Evolutionary conservation across 2,113 vertebrate species (phyloP).

Genomic region (Gasterosteus nipponicus): DNA sequence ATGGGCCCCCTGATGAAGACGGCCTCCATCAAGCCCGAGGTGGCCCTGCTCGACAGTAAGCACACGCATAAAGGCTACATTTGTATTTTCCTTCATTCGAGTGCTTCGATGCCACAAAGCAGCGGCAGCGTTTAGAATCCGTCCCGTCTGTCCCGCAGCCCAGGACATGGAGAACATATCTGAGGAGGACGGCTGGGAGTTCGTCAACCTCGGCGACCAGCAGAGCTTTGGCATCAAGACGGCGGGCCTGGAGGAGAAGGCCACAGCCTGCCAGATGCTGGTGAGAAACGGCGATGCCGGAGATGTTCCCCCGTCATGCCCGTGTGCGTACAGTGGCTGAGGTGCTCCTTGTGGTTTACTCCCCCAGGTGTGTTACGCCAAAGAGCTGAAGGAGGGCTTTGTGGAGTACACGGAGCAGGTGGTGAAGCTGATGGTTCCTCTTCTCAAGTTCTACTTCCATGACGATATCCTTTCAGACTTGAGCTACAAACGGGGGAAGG

Average conservation of each 20-base stretch:
- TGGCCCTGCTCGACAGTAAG: conserved; percentile 97
- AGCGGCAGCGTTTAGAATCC: neutral
- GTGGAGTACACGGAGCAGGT: conserved; percentile 98
- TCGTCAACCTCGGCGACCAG: conserved; percentile 97
- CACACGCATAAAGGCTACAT: neutral
- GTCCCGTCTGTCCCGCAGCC: conserved; percentile 74
- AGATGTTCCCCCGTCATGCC: no score
- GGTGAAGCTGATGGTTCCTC: conserved; percentile 98
- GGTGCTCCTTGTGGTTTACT: neutral
- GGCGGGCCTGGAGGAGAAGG: conserved; percentile 97
- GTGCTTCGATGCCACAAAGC: no score
- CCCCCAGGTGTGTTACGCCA: conserved; percentile 95
- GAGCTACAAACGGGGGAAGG: neutral
- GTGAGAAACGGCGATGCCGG: conserved; percentile 67
- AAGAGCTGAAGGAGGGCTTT: conserved; percentile 98
- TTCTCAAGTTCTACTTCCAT: conserved; percentile 98
- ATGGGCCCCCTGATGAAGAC: conserved; percentile 99
- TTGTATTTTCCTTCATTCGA: neutral
- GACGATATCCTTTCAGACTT: conserved; percentile 93
- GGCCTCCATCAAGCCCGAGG: conserved; percentile 98
- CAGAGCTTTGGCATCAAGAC: conserved; percentile 99
- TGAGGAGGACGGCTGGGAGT: conserved; percentile 98
- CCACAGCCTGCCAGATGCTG: conserved; percentile 99
- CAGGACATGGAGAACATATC: conserved; percentile 99
- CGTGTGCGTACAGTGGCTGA: neutral